Evolutionary conservation across 1,140 invertebrate genomes (phyloP).

Genomic region (Pachyrhynchus sulphureomaculatus): DNA sequence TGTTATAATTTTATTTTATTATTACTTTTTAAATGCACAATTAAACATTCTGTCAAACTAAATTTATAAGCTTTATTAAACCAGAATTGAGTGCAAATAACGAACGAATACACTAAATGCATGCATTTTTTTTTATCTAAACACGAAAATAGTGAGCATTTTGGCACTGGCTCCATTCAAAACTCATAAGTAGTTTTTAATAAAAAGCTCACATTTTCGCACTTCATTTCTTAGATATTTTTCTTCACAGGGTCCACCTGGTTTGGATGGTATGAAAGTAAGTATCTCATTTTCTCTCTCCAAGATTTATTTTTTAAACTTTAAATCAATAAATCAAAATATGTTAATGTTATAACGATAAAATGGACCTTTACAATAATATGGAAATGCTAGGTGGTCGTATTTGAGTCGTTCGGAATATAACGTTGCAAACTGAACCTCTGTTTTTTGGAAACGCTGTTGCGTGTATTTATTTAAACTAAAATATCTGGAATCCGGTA

Average conservation of each 20-base stretch:
- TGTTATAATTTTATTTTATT: too few species aligned
- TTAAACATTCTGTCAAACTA: too few species aligned
- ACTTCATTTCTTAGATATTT: slow-evolving; percentile 49
- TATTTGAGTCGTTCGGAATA: too few species aligned
- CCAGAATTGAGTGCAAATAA: neutral
- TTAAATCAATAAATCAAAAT: neutral
- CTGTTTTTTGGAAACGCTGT: too few species aligned
- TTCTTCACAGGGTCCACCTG: slow-evolving; percentile 66
- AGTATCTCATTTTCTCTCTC: slow-evolving; percentile 32
- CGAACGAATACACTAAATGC: slow-evolving; percentile 1
- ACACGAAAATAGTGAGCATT: slow-evolving; percentile 36
- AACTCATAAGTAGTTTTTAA: slow-evolving; percentile 37
- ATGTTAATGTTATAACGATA: neutral
- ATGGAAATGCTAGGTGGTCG: too few species aligned
- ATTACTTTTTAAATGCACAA: too few species aligned
- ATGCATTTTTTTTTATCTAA: neutral
- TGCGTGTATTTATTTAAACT: too few species aligned
- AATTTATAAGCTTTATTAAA: too few species aligned
- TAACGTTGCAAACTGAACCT: too few species aligned
- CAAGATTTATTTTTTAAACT: neutral
- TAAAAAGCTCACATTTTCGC: slow-evolving; percentile 42
- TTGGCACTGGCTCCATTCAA: slow-evolving; percentile 25
- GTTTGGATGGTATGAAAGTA: slow-evolving; percentile 75
- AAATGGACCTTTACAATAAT: too few species aligned
- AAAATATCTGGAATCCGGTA: too few species aligned